Conservation (phyloP, 2,888 invertebrate genomes). For the Trichopria drosophilae region DNA sequence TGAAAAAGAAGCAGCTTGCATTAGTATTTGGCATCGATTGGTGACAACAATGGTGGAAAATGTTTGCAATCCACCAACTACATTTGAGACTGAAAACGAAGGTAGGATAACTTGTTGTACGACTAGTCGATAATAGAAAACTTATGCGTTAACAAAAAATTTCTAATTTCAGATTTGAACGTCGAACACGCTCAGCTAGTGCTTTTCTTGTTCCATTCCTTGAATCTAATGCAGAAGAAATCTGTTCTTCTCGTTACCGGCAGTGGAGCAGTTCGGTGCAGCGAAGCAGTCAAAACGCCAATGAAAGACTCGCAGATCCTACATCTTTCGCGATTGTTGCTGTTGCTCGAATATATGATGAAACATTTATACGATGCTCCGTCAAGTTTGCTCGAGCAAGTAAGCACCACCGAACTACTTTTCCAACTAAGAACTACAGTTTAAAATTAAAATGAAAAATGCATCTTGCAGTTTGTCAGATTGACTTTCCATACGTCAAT, state of each 20-base stretch:
- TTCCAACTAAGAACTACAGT: constrained; percentile 43
- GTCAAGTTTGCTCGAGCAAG: constrained; percentile 81
- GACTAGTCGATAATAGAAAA: neutral
- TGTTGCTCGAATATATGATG: constrained; percentile 92
- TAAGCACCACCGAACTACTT: constrained; percentile 49
- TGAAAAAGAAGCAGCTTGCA: constrained; percentile 86
- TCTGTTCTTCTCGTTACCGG: constrained; percentile 83
- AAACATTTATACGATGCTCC: constrained; percentile 94
- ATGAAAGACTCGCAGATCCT: constrained; percentile 74
- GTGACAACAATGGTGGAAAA: constrained; percentile 87
- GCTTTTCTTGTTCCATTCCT: constrained; percentile 90
- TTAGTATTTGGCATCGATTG: constrained; percentile 89
- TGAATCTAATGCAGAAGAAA: constrained; percentile 96
- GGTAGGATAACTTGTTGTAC: constrained; percentile 59
- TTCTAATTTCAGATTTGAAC: constrained; percentile 74
- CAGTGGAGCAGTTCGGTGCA: constrained; percentile 72
- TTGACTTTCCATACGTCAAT: constrained; percentile 29
- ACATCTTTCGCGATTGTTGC: constrained; percentile 78
- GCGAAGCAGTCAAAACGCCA: constrained; percentile 65
- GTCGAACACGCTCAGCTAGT: constrained; percentile 94
- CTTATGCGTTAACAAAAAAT: constrained; percentile 1
- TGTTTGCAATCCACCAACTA: constrained; percentile 69
- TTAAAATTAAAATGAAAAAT: constrained; percentile 7
- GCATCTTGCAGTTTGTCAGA: constrained; percentile 32
- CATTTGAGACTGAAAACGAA: constrained; percentile 73